Percentiles rank a stretch among this genome's conserved stretches.
phyloP scores from a whole-genome alignment of 2,888 invertebrate genomes.

The Caenorhabditis japonica region DNA sequence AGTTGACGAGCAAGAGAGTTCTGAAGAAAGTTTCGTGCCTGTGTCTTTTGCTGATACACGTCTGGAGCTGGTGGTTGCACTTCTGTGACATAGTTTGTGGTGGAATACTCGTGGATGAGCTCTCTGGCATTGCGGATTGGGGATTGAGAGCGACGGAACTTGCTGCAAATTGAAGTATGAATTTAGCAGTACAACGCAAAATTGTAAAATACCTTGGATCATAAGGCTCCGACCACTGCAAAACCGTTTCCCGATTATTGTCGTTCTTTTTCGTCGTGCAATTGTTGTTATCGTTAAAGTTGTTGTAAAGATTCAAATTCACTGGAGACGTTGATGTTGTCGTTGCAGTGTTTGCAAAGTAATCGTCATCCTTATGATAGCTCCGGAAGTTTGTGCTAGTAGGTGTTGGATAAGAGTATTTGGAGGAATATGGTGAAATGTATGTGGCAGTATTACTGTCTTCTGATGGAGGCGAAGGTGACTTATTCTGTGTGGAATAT shows the following conservation, averaged over 20 bases:
- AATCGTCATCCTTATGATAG: conserved; percentile 55
- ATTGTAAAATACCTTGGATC: conserved; percentile 41
- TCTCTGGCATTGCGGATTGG: conserved; percentile 58
- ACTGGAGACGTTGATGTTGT: conserved; percentile 13
- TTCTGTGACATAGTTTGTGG: conserved; percentile 53
- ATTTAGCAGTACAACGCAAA: neutral
- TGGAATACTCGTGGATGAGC: conserved; percentile 60
- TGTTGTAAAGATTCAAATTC: conserved; percentile 4
- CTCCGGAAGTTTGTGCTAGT: conserved; percentile 53
- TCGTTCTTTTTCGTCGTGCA: conserved; percentile 37
- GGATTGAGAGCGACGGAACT: conserved; percentile 21
- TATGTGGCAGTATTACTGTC: conserved; percentile 29
- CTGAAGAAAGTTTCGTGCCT: conserved; percentile 39
- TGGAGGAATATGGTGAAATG: conserved; percentile 49
- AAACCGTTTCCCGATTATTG: conserved; percentile 44
- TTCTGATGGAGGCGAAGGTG: conserved; percentile 27
- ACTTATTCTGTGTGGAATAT: conserved; percentile 24
- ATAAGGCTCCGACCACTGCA: conserved; percentile 57
- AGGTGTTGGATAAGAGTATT: conserved; percentile 52
- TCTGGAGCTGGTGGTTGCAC: conserved; percentile 38
- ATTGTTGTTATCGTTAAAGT: conserved; percentile 39
- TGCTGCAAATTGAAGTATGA: conserved; percentile 8
- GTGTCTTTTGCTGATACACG: conserved; percentile 20
- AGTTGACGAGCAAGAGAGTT: conserved; percentile 55
- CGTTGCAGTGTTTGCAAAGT: conserved; percentile 38